Conservation (phyloP, 1,140 invertebrate species). For the Drosophila nigrodunni region DNA sequence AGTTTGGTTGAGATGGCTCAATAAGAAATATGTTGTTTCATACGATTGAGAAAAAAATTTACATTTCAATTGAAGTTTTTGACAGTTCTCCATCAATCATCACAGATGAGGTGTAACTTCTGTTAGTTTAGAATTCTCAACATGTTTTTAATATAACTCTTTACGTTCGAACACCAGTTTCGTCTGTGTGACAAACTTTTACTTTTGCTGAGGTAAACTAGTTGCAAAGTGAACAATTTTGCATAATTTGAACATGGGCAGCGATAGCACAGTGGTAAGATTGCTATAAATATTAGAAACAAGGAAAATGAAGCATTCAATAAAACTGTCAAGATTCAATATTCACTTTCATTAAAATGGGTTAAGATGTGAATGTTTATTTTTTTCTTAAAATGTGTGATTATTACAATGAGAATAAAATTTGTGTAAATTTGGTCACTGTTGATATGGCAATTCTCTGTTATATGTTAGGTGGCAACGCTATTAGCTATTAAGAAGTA, state of each 20-base stretch:
- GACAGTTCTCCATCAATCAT: too few relatives aligned
- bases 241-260: constrained; percentile 67
- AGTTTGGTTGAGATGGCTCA: too few relatives aligned
- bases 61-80: too few relatives aligned
- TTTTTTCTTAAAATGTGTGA: too few relatives aligned
- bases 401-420: too few relatives aligned
- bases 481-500: too few relatives aligned
- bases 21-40: too few relatives aligned
- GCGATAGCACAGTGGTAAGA: constrained; percentile 33
- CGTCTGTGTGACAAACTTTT: constrained; percentile 62
- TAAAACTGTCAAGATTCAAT: not conserved
- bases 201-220: constrained; percentile 78
- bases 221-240: constrained; percentile 76
- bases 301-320: not conserved
- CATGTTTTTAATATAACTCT: not conserved
- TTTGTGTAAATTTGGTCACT: too few relatives aligned
- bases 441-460: too few relatives aligned
- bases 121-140: not conserved
- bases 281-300: not conserved
- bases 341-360: not conserved
- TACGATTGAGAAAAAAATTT: too few relatives aligned
- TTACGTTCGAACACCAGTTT: constrained; percentile 47
- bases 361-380: too few relatives aligned
- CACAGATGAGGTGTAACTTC: not conserved
- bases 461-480: too few relatives aligned